Evolutionary conservation across 2,113 vertebrate species (phyloP).

Genomic region (Corythoichthys intestinalis): DNA sequence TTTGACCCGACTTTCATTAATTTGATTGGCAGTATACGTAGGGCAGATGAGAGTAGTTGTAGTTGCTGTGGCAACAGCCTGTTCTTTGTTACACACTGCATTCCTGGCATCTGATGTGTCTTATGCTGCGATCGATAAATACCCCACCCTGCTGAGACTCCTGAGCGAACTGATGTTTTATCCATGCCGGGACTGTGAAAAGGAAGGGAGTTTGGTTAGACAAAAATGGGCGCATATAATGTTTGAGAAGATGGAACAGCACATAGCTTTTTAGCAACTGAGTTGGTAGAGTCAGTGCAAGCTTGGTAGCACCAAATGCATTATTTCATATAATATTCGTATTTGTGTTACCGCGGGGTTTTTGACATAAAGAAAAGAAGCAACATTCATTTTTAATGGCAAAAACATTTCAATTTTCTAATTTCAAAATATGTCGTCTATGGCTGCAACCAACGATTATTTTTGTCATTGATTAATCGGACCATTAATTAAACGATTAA

Average conservation of each 20-base stretch:
- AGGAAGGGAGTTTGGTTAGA: conserved; percentile 30
- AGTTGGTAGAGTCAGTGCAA: conserved; percentile 45
- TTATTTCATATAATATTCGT: conserved; percentile 19
- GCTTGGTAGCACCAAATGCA: conserved; percentile 27
- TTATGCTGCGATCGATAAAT: conserved; percentile 61
- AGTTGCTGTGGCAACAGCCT: conserved; percentile 70
- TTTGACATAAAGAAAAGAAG: too few species aligned
- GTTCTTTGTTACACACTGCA: conserved; percentile 70
- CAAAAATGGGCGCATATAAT: background rate
- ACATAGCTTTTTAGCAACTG: conserved; percentile 34
- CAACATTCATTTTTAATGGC: too few species aligned
- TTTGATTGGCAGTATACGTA: conserved; percentile 64
- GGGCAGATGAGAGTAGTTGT: conserved; percentile 62
- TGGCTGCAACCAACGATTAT: too few species aligned
- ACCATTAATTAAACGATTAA: too few species aligned
- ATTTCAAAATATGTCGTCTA: too few species aligned
- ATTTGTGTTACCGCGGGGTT: too few species aligned
- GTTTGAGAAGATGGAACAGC: conserved; percentile 25
- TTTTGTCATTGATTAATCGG: too few species aligned
- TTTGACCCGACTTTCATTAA: conserved; percentile 47
- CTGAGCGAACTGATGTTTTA: conserved; percentile 47
- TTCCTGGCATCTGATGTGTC: conserved; percentile 70
- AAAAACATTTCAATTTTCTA: too few species aligned
- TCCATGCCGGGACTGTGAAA: conserved; percentile 37
- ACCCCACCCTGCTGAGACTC: conserved; percentile 55